phyloP scores from a whole-genome alignment of 2,113 vertebrate genomes.

The Lophura nycthemera region DNA sequence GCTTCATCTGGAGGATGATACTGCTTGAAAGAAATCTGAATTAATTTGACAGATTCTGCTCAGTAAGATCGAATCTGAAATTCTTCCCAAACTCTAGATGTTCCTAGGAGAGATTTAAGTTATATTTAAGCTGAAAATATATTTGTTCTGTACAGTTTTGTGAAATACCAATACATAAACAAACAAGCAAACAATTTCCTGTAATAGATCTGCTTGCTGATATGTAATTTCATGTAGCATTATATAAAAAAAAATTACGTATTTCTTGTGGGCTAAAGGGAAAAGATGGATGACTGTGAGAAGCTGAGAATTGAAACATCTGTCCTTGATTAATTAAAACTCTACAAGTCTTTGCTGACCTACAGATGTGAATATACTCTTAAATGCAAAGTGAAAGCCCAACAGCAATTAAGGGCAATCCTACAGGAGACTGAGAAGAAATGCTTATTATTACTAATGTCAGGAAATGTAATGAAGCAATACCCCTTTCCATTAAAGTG shows the following conservation, averaged over 20 bases:
- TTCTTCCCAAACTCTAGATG: background rate
- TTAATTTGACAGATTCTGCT: background rate
- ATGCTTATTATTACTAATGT: background rate
- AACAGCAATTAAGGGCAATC: background rate
- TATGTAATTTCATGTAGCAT: background rate
- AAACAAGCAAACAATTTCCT: background rate
- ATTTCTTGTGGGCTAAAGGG: background rate
- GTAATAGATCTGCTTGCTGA: background rate
- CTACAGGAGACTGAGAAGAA: background rate
- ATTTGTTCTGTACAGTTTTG: background rate
- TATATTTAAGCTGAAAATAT: background rate
- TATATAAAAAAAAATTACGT: background rate
- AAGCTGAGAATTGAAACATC: background rate
- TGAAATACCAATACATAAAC: background rate
- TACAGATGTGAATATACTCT: background rate
- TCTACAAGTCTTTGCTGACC: background rate
- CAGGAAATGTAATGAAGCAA: background rate
- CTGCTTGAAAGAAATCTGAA: background rate
- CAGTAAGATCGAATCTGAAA: background rate
- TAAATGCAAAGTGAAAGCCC: rapidly evolving
- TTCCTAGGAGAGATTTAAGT: background rate
- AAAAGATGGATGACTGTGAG: background rate
- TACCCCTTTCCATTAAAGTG: background rate
- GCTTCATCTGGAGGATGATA: rapidly evolving
- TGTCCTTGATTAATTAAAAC: background rate